Evolutionary conservation across 2,888 invertebrate genomes (phyloP).

Genomic region (Biston stratarius): DNA sequence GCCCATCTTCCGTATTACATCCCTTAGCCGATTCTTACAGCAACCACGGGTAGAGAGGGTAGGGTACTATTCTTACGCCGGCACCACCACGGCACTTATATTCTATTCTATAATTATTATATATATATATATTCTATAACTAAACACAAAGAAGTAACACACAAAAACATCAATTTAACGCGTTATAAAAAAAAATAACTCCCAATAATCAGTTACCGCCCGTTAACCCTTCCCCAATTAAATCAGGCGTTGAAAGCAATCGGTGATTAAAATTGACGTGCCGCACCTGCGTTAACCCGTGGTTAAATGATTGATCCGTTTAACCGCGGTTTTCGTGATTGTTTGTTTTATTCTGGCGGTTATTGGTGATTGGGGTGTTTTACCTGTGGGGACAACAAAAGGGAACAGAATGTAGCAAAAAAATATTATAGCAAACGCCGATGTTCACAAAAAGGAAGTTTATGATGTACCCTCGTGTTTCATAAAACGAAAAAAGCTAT

Average conservation of each 20-base stretch:
- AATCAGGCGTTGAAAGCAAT: conserved; percentile 51
- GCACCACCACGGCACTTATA: no score
- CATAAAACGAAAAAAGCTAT: no score
- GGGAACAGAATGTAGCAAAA: no score
- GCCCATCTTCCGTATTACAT: no score
- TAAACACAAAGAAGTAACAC: neutral
- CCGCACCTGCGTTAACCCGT: conserved; percentile 55
- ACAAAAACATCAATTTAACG: neutral
- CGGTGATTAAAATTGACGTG: conserved; percentile 65
- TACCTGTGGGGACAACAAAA: neutral
- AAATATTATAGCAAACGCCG: no score
- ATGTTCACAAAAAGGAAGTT: no score
- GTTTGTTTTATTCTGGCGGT: conserved; percentile 6
- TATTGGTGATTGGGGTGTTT: conserved; percentile 15
- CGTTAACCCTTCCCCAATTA: conserved; percentile 42
- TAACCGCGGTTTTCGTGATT: conserved; percentile 13
- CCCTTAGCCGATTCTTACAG: no score
- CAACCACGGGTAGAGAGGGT: no score
- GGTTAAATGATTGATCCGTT: conserved; percentile 40
- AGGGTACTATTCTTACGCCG: no score
- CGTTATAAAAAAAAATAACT: conserved; percentile 26
- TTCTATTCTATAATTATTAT: no score
- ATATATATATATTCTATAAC: no score
- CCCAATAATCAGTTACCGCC: conserved; percentile 23
- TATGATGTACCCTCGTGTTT: no score